Evolutionary conservation across 2,797 vertebrate species (phyloP).

Genomic region (Sus cebifrons): DNA sequence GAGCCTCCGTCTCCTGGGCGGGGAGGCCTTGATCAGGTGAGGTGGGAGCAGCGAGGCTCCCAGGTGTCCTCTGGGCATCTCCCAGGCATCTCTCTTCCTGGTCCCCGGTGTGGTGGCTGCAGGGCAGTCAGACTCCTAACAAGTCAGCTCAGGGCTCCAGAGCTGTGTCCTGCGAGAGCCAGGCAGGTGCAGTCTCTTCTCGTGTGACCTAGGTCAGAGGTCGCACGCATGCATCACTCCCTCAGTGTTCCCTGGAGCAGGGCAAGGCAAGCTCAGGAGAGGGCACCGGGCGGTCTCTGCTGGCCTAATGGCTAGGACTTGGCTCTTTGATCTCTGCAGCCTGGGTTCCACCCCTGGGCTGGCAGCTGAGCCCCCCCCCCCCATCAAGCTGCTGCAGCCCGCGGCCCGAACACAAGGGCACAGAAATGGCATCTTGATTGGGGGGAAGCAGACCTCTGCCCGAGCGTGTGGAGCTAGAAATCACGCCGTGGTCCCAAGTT

Average conservation of each 20-base stretch:
- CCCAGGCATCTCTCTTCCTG: no score
- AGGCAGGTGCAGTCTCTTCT: background rate
- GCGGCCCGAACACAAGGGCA: no score
- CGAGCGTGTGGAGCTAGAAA: background rate
- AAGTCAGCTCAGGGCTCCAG: background rate
- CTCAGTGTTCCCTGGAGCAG: background rate
- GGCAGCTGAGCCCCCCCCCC: no score
- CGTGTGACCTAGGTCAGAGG: background rate
- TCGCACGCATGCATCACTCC: fast-evolving
- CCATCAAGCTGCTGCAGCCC: no score
- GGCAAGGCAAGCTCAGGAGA: background rate
- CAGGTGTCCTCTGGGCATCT: background rate
- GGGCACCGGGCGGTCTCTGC: no score
- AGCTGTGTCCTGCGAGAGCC: background rate
- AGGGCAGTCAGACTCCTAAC: background rate
- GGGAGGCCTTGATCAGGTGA: background rate
- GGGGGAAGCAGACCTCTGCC: background rate
- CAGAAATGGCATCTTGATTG: background rate
- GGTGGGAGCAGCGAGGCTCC: background rate
- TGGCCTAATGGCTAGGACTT: no score
- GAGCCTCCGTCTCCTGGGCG: background rate
- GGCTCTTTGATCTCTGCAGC: no score
- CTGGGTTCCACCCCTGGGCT: no score
- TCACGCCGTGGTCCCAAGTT: background rate
- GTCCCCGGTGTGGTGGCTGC: background rate